These are phyloP conservation scores for Nasonia longicornis DNA, from an alignment of 1,140 invertebrate genomes.

Conservation along the genomic window DNA sequence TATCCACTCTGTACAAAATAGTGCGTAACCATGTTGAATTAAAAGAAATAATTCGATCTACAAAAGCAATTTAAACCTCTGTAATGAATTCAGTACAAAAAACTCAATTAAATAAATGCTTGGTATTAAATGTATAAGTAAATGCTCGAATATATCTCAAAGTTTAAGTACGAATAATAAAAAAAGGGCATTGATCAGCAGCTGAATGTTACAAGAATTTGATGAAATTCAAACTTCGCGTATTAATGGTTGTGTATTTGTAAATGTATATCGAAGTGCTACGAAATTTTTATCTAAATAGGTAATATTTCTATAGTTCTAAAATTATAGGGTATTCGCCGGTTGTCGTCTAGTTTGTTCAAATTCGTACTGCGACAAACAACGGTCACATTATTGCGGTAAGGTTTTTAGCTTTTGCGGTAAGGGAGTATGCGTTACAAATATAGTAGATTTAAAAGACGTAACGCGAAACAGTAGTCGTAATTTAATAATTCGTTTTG, in stretches of 20 bases:
- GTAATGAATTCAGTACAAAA: conserved; percentile 23
- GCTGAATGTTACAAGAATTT: conserved; percentile 24
- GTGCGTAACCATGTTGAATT: conserved; percentile 26
- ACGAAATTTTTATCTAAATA: conserved; percentile 50
- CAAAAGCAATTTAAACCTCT: neutral
- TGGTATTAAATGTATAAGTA: conserved; percentile 10
- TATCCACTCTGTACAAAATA: conserved; percentile 36
- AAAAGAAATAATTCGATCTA: neutral
- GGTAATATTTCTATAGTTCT: conserved; percentile 53
- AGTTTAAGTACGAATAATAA: conserved; percentile 36
- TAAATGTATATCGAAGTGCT: conserved; percentile 45
- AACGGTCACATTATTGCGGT: conserved; percentile 45
- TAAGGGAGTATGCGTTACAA: conserved; percentile 40
- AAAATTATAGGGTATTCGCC: conserved; percentile 55
- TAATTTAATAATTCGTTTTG: conserved; percentile 47
- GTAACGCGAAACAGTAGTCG: conserved; percentile 43
- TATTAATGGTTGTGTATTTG: conserved; percentile 28
- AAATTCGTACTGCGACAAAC: conserved; percentile 34
- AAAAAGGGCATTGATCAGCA: neutral
- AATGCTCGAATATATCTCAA: conserved; percentile 24
- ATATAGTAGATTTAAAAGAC: conserved; percentile 37
- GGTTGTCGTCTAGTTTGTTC: conserved; percentile 44
- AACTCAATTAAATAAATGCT: conserved; percentile 21
- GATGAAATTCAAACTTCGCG: conserved; percentile 21
- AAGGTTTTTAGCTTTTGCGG: conserved; percentile 20